Conservation (phyloP, 2,888 invertebrate genomes). For the Rugalucina vietnamica region DNA sequence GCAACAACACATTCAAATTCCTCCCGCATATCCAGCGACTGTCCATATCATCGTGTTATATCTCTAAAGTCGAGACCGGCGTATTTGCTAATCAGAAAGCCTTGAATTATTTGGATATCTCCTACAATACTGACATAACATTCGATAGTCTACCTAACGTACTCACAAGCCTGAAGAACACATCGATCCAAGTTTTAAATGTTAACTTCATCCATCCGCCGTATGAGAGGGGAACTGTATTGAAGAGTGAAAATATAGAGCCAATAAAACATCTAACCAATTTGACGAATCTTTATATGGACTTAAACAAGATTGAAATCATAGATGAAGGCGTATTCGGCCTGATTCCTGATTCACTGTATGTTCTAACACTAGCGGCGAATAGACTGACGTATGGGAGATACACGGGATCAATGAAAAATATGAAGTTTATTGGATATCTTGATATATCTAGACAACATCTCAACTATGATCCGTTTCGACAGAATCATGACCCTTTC, state of each 20-base stretch:
- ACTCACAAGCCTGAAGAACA: slow-evolving; percentile 28
- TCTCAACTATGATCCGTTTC: slow-evolving; percentile 45
- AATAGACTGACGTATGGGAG: slow-evolving; percentile 43
- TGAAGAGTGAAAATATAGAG: slow-evolving; percentile 16
- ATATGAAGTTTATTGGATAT: neutral
- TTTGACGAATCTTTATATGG: slow-evolving; percentile 37
- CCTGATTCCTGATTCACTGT: slow-evolving; percentile 22
- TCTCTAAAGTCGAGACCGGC: slow-evolving; percentile 6
- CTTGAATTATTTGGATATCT: slow-evolving; percentile 30
- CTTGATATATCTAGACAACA: slow-evolving; percentile 56
- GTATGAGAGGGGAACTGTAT: slow-evolving; percentile 21
- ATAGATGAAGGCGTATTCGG: slow-evolving; percentile 29
- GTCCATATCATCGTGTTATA: slow-evolving; percentile 35
- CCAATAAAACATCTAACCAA: slow-evolving; percentile 33
- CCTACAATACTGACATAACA: slow-evolving; percentile 39
- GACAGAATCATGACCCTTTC: neutral
- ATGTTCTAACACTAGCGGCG: slow-evolving; percentile 37
- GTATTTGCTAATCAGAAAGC: slow-evolving; percentile 29
- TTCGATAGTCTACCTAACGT: slow-evolving; percentile 46
- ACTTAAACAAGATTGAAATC: slow-evolving; percentile 57
- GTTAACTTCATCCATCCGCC: slow-evolving; percentile 38
- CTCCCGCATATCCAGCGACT: slow-evolving; percentile 16
- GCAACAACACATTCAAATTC: slow-evolving; percentile 29
- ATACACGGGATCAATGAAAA: slow-evolving; percentile 13
- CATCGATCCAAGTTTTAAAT: slow-evolving; percentile 12